Evolutionary conservation across 2,888 invertebrate species (phyloP).

Genomic region (Alviniconcha strummeri): DNA sequence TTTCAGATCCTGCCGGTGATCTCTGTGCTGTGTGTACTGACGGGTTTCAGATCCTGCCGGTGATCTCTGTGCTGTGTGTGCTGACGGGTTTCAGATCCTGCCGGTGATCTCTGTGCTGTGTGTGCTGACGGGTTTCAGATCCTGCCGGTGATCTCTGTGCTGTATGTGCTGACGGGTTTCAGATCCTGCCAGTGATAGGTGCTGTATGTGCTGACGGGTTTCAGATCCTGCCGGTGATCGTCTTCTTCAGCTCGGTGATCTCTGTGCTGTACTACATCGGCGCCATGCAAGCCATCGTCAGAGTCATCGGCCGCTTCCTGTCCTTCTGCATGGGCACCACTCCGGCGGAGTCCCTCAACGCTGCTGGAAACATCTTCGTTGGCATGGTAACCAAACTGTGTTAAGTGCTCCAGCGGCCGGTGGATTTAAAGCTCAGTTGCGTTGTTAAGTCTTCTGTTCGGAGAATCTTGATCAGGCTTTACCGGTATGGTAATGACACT

Average conservation of each 20-base stretch:
- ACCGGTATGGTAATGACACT: no score
- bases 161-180: constrained; percentile 27
- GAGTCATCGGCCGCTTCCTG: constrained; percentile 46
- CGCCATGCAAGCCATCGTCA: constrained; percentile 87
- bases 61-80: background rate
- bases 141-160: constrained; percentile 70
- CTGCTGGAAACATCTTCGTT: constrained; percentile 93
- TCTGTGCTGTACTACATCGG: constrained; percentile 91
- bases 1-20: no score
- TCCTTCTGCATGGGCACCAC: constrained; percentile 83
- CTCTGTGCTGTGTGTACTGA: background rate
- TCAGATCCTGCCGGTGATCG: constrained; percentile 87
- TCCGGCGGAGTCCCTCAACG: constrained; percentile 91
- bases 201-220: constrained; percentile 22
- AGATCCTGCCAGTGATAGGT: constrained; percentile 75
- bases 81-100: constrained; percentile 75
- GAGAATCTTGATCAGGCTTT: no score
- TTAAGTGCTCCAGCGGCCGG: no score
- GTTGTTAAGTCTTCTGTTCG: no score
- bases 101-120: background rate
- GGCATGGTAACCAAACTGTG: constrained; percentile 78
- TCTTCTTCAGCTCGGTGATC: constrained; percentile 93
- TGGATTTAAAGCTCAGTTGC: no score
- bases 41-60: constrained; percentile 75
- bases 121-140: constrained; percentile 70